Base-by-base conservation (phyloP, 2,888 invertebrate genomes). In the Cataglyphis albicans region DNA sequence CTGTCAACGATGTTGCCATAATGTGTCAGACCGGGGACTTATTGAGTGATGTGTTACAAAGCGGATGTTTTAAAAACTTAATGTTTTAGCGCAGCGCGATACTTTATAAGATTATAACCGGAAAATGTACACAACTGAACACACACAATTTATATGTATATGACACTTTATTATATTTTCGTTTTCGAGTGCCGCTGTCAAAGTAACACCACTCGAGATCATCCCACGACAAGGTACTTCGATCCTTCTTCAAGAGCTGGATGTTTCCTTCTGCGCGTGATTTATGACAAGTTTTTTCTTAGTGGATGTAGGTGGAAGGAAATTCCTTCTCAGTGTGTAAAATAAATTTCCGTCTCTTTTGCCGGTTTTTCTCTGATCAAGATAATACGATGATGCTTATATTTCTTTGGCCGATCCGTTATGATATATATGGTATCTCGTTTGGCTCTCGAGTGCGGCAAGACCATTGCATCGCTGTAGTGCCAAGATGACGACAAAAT, bases 361-460 rank as follows among this genome's bases (percentile, higher is more conserved):
- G 7, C 1, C 25, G 76, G 76, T 21, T 44, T 70, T 10, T 7
- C 10, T 21, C 10, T 67, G 44, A 63, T 1, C 18, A 10, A 18
- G 44, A 64, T 21, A 9, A 41, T 0, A 10, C 1, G 55, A 41
- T 57, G 18, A 41, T 48, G 15, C 18, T 59, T 73, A 3, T 0
- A 0, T 38, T 32, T 75, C 32, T 41, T 63, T 10, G 41, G 81
- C 18, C n/a, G 59, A 59, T 59, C 61, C 25, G 12, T n/a, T 63
- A 88, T 70, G 4, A 88, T 67, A 44, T 68, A 80, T n/a, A 83
- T 29, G 0, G 12, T 29, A 18, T 38, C 35, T 0, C 65, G 41
- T 21, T 3, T 85, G 38, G 0, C 35, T 15, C 15, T 38, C 0
- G 85, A 9, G 2, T 12, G 32, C 0, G 81, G 9, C 35, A 32